Percentiles rank a stretch among this genome's conserved stretches.
These are phyloP conservation scores for Fissipunctia ypsillon DNA, from an alignment of 2,888 invertebrate genomes.

Conservation along the genomic window DNA sequence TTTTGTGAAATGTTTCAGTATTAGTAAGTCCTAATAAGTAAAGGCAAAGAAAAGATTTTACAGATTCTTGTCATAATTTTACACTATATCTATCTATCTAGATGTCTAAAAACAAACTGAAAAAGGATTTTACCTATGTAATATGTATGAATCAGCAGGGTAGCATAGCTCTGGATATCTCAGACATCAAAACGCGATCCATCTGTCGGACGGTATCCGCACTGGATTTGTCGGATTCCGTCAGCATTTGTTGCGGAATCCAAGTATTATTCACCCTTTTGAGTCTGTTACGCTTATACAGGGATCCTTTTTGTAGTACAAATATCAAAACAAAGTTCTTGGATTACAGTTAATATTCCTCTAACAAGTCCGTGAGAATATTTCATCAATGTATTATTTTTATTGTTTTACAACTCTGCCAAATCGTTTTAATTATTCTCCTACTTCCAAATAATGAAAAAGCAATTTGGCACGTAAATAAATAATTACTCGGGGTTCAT, in stretches of 20 bases:
- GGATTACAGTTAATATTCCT: constrained; percentile 27
- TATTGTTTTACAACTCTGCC: constrained; percentile 32
- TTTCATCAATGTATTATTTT: constrained; percentile 31
- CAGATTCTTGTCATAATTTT: not conserved
- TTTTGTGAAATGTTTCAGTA: constrained; percentile 35
- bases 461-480: constrained; percentile 53
- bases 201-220: constrained; percentile 73
- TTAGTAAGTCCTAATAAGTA: not conserved
- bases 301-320: constrained; percentile 54
- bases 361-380: constrained; percentile 24
- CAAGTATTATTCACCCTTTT: constrained; percentile 87
- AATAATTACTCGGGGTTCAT: constrained; percentile 72
- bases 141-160: constrained; percentile 66
- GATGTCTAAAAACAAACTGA: constrained; percentile 14
- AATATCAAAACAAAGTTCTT: constrained; percentile 55
- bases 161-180: constrained; percentile 69
- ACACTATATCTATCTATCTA: too few species aligned
- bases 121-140: constrained; percentile 34
- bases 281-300: constrained; percentile 73
- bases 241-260: constrained; percentile 76
- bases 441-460: constrained; percentile 54
- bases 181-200: constrained; percentile 76
- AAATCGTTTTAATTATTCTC: constrained; percentile 50
- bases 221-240: constrained; percentile 82
- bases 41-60: constrained; percentile 19